phyloP scores from a whole-genome alignment of 1,140 invertebrate genomes.

The Lerema accius region DNA sequence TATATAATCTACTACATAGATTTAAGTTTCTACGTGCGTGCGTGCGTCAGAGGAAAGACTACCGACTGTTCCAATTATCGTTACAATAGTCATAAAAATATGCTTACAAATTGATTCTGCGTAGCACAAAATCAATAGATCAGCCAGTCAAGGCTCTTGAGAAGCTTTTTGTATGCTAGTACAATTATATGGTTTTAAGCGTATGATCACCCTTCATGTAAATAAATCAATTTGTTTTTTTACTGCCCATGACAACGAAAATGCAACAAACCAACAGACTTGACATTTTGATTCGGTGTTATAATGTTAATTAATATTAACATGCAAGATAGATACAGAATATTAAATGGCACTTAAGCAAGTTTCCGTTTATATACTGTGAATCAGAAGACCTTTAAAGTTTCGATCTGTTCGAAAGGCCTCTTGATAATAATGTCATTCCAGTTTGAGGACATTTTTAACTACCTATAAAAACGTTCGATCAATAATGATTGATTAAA shows the following conservation, averaged over 20 bases:
- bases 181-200: too few species aligned
- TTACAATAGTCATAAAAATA: conserved; percentile 61
- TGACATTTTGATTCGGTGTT: too few species aligned
- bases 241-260: too few species aligned
- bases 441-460: neutral
- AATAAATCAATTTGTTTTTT: too few species aligned
- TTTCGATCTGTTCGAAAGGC: neutral
- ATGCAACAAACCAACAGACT: too few species aligned
- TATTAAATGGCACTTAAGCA: conserved; percentile 4
- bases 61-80: conserved; percentile 49
- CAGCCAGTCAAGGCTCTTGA: neutral
- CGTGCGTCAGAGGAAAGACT: conserved; percentile 59
- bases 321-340: neutral
- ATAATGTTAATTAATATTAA: neutral
- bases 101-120: conserved; percentile 54
- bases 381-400: neutral
- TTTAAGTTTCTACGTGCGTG: conserved; percentile 21
- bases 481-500: too few species aligned
- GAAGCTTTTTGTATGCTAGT: neutral
- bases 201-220: too few species aligned
- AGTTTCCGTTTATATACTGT: conserved; percentile 4
- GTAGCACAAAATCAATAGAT: conserved; percentile 46
- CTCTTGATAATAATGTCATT: neutral
- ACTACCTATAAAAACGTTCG: neutral
- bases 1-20: neutral